Evolutionary conservation across 1,140 invertebrate genomes (phyloP), one percentile per base, ranked within the genome.

Genomic region (Orchesella cincta): DNA sequence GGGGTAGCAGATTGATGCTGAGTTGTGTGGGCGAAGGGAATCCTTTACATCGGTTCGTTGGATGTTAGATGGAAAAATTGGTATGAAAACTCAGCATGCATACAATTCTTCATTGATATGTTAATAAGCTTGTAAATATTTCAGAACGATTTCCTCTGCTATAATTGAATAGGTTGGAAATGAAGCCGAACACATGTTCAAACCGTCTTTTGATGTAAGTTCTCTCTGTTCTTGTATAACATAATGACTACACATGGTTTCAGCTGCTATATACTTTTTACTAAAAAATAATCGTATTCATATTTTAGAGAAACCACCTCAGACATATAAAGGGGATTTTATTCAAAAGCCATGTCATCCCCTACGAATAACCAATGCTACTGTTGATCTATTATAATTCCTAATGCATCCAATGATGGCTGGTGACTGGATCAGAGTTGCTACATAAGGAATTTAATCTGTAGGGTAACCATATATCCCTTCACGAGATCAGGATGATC

Each of bases 391-490:
- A 39, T 67, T 35, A 54, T 36, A 71, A 74, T 82, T 0, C 52
- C 67, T 73, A 77, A 80, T 70, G 79, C 81, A 67, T 72, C 1
- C 29, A 81, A 81, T 62, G 34, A 39, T 18, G 46, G n/a, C n/a
- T 78, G 1, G 28, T 36, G 8, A 51, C 77, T 5, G 23, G 70
- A 23, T 23, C n/a, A 16, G 34, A 52, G 3, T 26, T 12, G 8
- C 34, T 52, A 0, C 52, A 12, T 1, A 70, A 73, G 51, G 62
- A 70, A 16, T 80, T 82, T 33, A 82, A 74, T 18, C 75, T 82
- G 28, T 74, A 36, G 70, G 81, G 80, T 18, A 80, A 75, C 0
- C n/a, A n/a, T 80, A 80, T 74, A 79, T 82, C 67, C 81, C 81
- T 1, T 31, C 74, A 34, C 52, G 52, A 0, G 78, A 70, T 28